Evolutionary conservation across 2,888 invertebrate genomes (phyloP), one percentile per base, ranked within the genome.

Genomic region (Nephrocerus scutellatus): DNA sequence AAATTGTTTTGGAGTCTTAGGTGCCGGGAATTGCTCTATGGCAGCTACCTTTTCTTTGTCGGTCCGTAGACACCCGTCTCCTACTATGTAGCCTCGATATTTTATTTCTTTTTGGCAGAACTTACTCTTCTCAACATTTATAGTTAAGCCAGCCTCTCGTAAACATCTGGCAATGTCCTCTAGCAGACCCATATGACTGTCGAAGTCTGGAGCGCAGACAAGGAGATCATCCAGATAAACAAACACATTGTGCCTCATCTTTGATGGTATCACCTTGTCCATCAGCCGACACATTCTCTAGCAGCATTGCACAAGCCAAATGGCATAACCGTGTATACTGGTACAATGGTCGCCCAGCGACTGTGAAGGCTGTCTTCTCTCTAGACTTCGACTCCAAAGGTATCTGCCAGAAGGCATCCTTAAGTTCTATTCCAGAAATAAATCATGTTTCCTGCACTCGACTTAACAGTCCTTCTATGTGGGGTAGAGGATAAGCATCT

Each of bases 391-490:
- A 19, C 20, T 31, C 19, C 3, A 36, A 22, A 4, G 36, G 39
- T 12, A 33, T 33, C 15, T 33, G 39, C 39, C 39, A 33, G 15
- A 21, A 33, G 2, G 33, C 39, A 29, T 33, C 32, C 10, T 39
- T 39, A 14, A 35, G 15, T 18, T 32, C 39, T 8, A 39, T 28
- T 4, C 32, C 18, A n/a, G 23, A 28, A 3, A 39, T 22, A 16
- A 32, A 39, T 4, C 20, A 20, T 7, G 33, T 28, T 8, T 30
- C 15, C 6, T 19, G 14, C 8, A 36, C 6, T 9, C 30, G 16
- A 16, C 52, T 47, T 14, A 59, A 22, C 2, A 57, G 52, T 6
- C 43, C 44, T 2, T 39, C 32, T 24, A 56, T 53, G 10, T 33
- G 31, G 10, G 31, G 31, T 14, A 31, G 21, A 31, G 31, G 31